Evolutionary conservation across 2,888 invertebrate species (phyloP).

Genomic region (Panorpa germanica): DNA sequence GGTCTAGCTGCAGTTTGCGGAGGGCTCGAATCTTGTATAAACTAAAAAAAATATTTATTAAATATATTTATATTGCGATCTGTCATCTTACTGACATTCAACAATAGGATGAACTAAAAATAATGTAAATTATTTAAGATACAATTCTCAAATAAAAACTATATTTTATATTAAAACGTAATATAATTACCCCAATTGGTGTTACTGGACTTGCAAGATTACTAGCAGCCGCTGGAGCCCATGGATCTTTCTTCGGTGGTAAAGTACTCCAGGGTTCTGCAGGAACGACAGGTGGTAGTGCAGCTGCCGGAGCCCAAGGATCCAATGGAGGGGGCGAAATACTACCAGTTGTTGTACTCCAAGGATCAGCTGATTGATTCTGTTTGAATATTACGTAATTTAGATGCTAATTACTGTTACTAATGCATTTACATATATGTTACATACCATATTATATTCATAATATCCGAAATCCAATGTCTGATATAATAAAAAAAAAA

Average conservation of each 20-base stretch:
- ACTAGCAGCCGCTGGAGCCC: conserved; percentile 7
- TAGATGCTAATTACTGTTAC: too few relatives aligned
- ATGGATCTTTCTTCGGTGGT: conserved; percentile 15
- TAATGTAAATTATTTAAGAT: too few relatives aligned
- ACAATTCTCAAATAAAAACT: too few relatives aligned
- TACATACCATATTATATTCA: conserved; percentile 16
- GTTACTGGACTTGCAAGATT: too few relatives aligned
- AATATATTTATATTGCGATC: too few relatives aligned
- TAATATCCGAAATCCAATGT: conserved; percentile 23
- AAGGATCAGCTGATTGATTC: conserved; percentile 18
- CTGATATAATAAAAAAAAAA: conserved; percentile 14
- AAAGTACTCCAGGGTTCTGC: conserved; percentile 16
- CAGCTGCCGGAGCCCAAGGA: conserved; percentile 39
- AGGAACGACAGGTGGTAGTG: too few relatives aligned
- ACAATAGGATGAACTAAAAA: too few relatives aligned
- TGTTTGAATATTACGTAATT: too few relatives aligned
- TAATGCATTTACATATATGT: background rate
- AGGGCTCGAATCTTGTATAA: conserved; percentile 9
- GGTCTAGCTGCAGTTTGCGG: conserved; percentile 13
- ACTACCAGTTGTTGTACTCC: conserved; percentile 16
- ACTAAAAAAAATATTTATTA: conserved; percentile 5
- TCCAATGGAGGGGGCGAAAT: conserved; percentile 25
- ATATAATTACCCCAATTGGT: too few relatives aligned
- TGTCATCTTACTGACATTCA: too few relatives aligned
- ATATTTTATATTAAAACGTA: too few relatives aligned